Percentiles rank a stretch among this genome's conserved stretches.
Evolutionary conservation across 92 coral and sea anemone species (phyloP).

Genomic region (Umimayanthus chanpuru): DNA sequence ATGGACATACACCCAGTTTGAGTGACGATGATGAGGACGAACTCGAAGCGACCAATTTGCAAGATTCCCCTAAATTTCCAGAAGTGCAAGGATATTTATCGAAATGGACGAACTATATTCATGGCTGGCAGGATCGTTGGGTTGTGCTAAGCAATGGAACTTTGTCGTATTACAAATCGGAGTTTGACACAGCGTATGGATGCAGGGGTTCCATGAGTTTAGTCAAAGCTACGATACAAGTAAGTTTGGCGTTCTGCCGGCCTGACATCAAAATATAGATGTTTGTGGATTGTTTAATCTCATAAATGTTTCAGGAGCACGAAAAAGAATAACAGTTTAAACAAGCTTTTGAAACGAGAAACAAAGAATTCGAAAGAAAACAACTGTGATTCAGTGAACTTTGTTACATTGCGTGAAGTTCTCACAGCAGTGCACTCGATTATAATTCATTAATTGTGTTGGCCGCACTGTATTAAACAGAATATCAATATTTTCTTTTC

Average conservation of each 20-base stretch:
- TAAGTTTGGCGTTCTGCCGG: slow-evolving; percentile 15
- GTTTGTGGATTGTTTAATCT: neutral
- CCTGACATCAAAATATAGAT: neutral
- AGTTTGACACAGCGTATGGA: slow-evolving; percentile 92
- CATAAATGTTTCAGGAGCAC: neutral
- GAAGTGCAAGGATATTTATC: slow-evolving; percentile 90
- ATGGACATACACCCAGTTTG: slow-evolving; percentile 90
- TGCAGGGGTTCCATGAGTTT: slow-evolving; percentile 99
- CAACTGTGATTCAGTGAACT: neutral
- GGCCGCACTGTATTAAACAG: neutral
- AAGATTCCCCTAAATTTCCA: slow-evolving; percentile 65
- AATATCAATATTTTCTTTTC: neutral
- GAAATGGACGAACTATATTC: slow-evolving; percentile 99
- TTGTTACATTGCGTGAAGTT: neutral
- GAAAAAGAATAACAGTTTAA: neutral
- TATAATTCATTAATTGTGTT: no score
- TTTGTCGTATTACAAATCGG: slow-evolving; percentile 92
- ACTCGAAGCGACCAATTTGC: slow-evolving; percentile 63
- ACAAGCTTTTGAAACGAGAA: neutral
- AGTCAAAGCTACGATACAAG: slow-evolving; percentile 94
- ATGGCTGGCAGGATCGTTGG: slow-evolving; percentile 99
- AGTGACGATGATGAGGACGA: slow-evolving; percentile 98
- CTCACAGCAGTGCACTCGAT: neutral
- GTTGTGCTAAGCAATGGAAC: slow-evolving; percentile 93
- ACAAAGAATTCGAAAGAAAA: neutral